Evolutionary conservation across 1,140 invertebrate species (phyloP).

Genomic region (Drosophila insularis): DNA sequence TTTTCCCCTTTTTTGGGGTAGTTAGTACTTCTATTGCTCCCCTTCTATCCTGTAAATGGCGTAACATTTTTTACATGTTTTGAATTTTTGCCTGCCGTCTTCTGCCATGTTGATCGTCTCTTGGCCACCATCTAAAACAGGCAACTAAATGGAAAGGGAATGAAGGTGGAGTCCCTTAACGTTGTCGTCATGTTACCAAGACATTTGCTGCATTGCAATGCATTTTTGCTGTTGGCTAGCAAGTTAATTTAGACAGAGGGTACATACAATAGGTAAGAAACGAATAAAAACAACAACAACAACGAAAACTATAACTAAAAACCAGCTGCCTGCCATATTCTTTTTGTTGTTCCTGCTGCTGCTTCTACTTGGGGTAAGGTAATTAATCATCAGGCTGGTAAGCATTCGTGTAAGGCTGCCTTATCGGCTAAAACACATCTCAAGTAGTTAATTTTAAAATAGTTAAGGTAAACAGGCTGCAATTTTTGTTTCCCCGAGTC

Average conservation of each 20-base stretch:
- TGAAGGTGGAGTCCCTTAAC: conserved; percentile 53
- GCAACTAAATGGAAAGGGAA: not conserved
- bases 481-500: conserved; percentile 20
- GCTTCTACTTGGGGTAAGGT: conserved; percentile 34
- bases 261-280: conserved; percentile 17
- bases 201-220: conserved; percentile 64
- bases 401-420: conserved; percentile 77
- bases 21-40: conserved; percentile 30
- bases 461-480: conserved; percentile 64
- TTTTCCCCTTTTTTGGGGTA: conserved; percentile 55
- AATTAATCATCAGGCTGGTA: conserved; percentile 77
- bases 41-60: conserved; percentile 57
- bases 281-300: conserved; percentile 14
- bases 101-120: not conserved
- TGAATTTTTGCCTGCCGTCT: conserved; percentile 22
- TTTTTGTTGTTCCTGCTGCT: conserved; percentile 26
- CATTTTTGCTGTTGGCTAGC: conserved; percentile 54
- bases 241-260: conserved; percentile 71
- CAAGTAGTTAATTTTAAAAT: conserved; percentile 79
- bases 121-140: not conserved
- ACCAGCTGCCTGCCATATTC: conserved; percentile 74
- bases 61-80: conserved; percentile 77
- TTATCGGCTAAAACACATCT: conserved; percentile 75
- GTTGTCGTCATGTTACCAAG: conserved; percentile 74
- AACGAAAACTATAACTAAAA: conserved; percentile 41